Base-by-base conservation (phyloP, 2,888 invertebrate genomes). In the Mythimna ferrago region DNA sequence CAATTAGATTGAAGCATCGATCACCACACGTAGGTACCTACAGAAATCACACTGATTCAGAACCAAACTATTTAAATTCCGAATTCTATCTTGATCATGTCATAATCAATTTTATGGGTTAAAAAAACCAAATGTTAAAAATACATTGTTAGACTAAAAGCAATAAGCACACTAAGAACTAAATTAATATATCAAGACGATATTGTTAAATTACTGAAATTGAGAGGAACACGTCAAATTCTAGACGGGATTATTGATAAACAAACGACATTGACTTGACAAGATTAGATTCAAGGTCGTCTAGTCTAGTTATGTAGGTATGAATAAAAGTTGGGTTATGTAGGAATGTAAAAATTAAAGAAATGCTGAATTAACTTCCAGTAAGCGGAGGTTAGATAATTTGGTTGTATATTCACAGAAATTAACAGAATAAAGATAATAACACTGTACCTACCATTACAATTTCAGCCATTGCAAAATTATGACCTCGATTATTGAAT, bases 231-330 rank as follows among this genome's bases (percentile, higher is more conserved):
- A 70, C 44, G 21, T 79, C 66, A 79, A 77, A 73, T 82, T 80
- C 61, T 64, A 81, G 79, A 87, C 82, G 71, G 81, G 84, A 91
- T 91, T 88, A 91, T 93, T 92, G 93, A 93, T 93, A 94, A 92
- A 92, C 91, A 92, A 91, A 92, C 89, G 94, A 94, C 95, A 95
- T 94, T 95, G 94, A 94, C 92, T 93, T 93, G 92, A 94, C 94
- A 93, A 95, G 94, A 96, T 95, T 96, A 95, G 94, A 95, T 91
- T 95, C 96, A 96, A 96, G 96, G 96, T 93, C 95, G 94, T 93
- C 93, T 94, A 89, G 93, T 92, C 91, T 91, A 88, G 88, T 0
- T 83, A 68, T 38, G 56, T 80, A 76, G 80, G 78, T 82, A 89
- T 87, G 88, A 89, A 92, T 88, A 90, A 93, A 95, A 93, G 94